Conservation (phyloP, 1,140 invertebrate genomes). For the Drosophila rhopaloa region DNA sequence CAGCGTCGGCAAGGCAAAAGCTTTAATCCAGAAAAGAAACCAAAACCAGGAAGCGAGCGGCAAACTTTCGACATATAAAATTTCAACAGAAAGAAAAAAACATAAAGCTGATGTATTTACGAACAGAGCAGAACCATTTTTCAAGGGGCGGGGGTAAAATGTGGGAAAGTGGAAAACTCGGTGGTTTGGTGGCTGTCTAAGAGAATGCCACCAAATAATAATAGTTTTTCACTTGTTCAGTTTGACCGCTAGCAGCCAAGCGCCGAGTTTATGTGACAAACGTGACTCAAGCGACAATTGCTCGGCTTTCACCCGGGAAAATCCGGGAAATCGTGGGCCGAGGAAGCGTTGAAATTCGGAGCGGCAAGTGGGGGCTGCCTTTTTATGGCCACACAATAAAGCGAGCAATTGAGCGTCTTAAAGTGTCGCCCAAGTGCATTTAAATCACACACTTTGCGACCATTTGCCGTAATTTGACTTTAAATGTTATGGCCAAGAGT, state of each 20-base stretch:
- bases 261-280: constrained; percentile 81
- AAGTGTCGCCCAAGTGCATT: constrained; percentile 82
- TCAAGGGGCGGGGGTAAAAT: constrained; percentile 8
- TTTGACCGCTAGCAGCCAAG: constrained; percentile 74
- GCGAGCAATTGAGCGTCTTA: constrained; percentile 83
- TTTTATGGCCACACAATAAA: constrained; percentile 81
- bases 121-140: constrained; percentile 66
- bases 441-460: constrained; percentile 83
- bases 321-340: constrained; percentile 5
- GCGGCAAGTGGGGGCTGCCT: constrained; percentile 16
- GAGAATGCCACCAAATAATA: constrained; percentile 76
- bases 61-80: constrained; percentile 57
- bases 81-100: constrained; percentile 60
- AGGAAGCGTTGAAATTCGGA: neutral
- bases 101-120: constrained; percentile 80
- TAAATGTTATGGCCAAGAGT: constrained; percentile 76
- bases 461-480: constrained; percentile 83
- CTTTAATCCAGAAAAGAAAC: constrained; percentile 15
- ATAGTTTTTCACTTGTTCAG: constrained; percentile 82
- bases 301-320: constrained; percentile 61
- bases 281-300: constrained; percentile 80
- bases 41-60: constrained; percentile 27
- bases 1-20: constrained; percentile 53
- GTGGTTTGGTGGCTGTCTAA: constrained; percentile 33
- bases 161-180: constrained; percentile 22